A percentile compares a stretch with the other conserved stretches of the same genome.
Evolutionary conservation across 2,797 vertebrate genomes (phyloP).

Genomic region (Bufotes viridis): DNA sequence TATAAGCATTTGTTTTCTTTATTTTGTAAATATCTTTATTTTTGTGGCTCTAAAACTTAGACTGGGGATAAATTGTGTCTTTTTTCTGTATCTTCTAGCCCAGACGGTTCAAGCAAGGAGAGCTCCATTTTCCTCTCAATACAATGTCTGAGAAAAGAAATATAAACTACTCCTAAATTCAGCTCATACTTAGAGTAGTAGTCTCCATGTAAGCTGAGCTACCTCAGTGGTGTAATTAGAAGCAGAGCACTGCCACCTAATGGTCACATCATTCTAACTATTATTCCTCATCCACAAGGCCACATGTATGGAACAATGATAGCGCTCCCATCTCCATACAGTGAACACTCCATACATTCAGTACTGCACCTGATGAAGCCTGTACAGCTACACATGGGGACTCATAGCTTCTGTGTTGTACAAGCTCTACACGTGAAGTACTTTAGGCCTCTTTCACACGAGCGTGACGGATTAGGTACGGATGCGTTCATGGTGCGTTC

Average conservation of each 20-base stretch:
- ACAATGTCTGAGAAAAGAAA: neutral
- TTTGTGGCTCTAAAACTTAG: neutral
- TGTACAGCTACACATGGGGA: too few relatives aligned
- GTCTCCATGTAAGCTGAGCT: neutral
- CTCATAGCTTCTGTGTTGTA: too few relatives aligned
- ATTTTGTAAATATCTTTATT: neutral
- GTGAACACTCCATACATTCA: too few relatives aligned
- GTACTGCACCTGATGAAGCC: too few relatives aligned
- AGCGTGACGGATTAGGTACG: too few relatives aligned
- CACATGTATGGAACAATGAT: neutral
- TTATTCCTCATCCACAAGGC: neutral
- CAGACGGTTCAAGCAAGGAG: neutral
- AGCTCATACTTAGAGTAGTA: neutral
- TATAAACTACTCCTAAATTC: neutral
- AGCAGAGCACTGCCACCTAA: neutral
- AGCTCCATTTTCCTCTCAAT: neutral
- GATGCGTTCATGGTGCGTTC: too few relatives aligned
- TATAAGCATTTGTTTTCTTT: neutral
- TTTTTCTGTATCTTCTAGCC: neutral
- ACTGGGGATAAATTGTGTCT: neutral
- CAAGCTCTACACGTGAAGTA: too few relatives aligned
- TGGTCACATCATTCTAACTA: neutral
- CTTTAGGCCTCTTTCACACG: too few relatives aligned
- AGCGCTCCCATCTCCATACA: too few relatives aligned
- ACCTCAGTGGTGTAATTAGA: neutral